Percentiles rank a stretch among this genome's conserved stretches.
Conservation (phyloP, 2,888 invertebrate genomes). For the Drosophila anomelani region DNA sequence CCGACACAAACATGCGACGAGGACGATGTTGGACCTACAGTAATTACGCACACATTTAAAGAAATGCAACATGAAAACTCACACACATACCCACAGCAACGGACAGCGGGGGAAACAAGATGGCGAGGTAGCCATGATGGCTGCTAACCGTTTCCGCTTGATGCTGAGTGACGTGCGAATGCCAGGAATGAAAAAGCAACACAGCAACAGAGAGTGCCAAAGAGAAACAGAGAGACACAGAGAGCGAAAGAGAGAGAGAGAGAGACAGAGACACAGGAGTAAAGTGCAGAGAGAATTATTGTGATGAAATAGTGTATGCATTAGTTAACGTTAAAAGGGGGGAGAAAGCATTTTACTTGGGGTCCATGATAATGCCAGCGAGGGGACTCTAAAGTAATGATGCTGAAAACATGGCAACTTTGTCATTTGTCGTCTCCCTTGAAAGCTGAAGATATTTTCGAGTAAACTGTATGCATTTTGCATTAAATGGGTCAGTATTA, state of each 20-base stretch:
- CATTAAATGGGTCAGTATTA: slow-evolving; percentile 30
- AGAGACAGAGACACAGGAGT: no score
- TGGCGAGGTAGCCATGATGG: slow-evolving; percentile 54
- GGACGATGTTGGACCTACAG: slow-evolving; percentile 70
- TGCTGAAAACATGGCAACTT: slow-evolving; percentile 36
- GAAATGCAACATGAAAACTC: slow-evolving; percentile 22
- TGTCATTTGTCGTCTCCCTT: slow-evolving; percentile 26
- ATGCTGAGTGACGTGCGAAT: slow-evolving; percentile 66
- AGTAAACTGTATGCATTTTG: slow-evolving; percentile 25
- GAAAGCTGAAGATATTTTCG: slow-evolving; percentile 21
- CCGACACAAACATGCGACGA: slow-evolving; percentile 67
- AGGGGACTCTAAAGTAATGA: slow-evolving; percentile 41
- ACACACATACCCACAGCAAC: slow-evolving; percentile 17
- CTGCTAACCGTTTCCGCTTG: slow-evolving; percentile 74
- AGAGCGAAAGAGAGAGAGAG: background rate
- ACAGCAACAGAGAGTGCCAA: slow-evolving; percentile 18
- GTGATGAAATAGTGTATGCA: slow-evolving; percentile 52
- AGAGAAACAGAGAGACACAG: background rate
- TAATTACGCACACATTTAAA: slow-evolving; percentile 62
- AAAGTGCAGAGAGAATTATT: slow-evolving; percentile 37
- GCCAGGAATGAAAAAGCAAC: slow-evolving; percentile 65
- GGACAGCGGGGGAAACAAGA: slow-evolving; percentile 28
- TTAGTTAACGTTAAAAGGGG: slow-evolving; percentile 47
- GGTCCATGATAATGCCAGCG: slow-evolving; percentile 28
- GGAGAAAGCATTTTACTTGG: slow-evolving; percentile 13